Evolutionary conservation across 2,113 vertebrate genomes (phyloP).

Genomic region (Egretta garzetta): DNA sequence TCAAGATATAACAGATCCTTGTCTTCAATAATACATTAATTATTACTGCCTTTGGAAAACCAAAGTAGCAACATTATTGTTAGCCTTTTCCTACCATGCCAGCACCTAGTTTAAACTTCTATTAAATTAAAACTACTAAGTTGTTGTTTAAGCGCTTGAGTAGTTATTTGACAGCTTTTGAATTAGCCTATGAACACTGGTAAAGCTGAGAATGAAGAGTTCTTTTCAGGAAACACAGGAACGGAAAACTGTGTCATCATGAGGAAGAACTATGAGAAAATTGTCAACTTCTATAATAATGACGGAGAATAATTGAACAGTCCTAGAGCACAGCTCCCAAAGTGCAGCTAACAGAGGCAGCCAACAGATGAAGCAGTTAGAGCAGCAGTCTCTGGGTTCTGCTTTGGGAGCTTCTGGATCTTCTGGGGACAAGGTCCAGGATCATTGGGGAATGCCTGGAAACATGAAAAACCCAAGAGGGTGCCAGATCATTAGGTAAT

Average conservation of each 20-base stretch:
- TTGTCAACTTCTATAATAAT: neutral
- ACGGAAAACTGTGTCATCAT: neutral
- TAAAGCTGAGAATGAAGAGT: neutral
- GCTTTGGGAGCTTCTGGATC: neutral
- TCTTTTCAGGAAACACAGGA: neutral
- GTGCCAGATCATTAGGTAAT: neutral
- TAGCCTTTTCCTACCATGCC: neutral
- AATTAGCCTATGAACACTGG: neutral
- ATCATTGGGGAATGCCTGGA: neutral
- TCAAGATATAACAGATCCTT: neutral
- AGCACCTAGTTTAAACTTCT: neutral
- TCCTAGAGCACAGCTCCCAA: neutral
- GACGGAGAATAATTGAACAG: neutral
- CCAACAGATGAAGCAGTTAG: neutral
- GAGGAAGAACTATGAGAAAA: neutral
- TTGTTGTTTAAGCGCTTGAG: neutral
- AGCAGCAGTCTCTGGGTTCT: neutral
- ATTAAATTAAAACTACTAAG: neutral
- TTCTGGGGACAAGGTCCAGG: neutral
- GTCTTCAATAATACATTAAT: neutral
- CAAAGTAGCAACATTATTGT: fast-evolving
- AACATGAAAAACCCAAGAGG: neutral
- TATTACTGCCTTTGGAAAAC: neutral
- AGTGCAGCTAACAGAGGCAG: neutral
- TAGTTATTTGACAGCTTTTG: neutral